phyloP scores from a whole-genome alignment of 2,888 invertebrate genomes.

The Pegoplata infirma region DNA sequence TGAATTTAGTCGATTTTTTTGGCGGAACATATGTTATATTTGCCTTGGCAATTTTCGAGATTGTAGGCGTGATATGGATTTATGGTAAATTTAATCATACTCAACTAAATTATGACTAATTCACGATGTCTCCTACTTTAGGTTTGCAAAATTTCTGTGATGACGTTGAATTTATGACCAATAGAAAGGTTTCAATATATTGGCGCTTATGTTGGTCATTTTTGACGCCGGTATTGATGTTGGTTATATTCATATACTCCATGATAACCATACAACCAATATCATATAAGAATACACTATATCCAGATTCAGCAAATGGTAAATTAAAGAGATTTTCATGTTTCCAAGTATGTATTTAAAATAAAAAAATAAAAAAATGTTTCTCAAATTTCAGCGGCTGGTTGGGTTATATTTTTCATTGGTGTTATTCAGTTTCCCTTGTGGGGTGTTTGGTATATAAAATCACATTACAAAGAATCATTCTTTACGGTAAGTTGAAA shows the following conservation, averaged over 20 bases:
- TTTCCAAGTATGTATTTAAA: too few relatives aligned
- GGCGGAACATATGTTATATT: conserved; percentile 84
- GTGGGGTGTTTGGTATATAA: conserved; percentile 77
- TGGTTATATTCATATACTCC: conserved; percentile 85
- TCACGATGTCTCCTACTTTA: conserved; percentile 11
- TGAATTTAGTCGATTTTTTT: conserved; percentile 81
- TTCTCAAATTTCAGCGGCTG: conserved; percentile 76
- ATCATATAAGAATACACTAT: conserved; percentile 80
- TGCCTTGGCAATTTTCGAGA: conserved; percentile 80
- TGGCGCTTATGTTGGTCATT: conserved; percentile 89
- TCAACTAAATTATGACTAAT: not conserved
- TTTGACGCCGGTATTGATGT: conserved; percentile 84
- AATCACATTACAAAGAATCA: conserved; percentile 63
- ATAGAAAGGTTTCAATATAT: conserved; percentile 82
- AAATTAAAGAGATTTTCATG: conserved; percentile 11
- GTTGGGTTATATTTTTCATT: conserved; percentile 79
- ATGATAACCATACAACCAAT: conserved; percentile 81
- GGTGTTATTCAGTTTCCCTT: conserved; percentile 79
- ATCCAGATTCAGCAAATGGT: conserved; percentile 82
- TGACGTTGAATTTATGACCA: conserved; percentile 89
- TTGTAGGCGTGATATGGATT: conserved; percentile 81
- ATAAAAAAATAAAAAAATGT: too few relatives aligned
- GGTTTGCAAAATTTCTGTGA: conserved; percentile 78
- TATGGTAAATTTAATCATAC: conserved; percentile 78
- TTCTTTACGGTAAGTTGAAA: conserved; percentile 64